Percentiles rank a stretch among this genome's conserved stretches.
phyloP scores from a whole-genome alignment of 2,797 vertebrate species.

The Psittacula echo region DNA sequence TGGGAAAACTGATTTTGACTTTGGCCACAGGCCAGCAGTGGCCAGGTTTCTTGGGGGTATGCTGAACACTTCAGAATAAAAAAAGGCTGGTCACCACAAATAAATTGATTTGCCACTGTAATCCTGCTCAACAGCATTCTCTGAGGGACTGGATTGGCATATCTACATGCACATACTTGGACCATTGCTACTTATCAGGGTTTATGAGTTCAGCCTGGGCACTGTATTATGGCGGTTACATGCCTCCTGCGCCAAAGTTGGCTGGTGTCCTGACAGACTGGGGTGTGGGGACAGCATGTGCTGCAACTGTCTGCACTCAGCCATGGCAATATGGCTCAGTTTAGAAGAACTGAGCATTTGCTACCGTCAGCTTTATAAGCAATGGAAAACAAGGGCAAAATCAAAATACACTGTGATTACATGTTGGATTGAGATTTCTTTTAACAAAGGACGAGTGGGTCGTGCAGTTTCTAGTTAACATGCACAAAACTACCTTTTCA shows the following conservation, averaged over 20 bases:
- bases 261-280: rapidly evolving
- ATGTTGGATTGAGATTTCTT: background rate
- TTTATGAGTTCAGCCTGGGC: background rate
- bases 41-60: constrained; percentile 13
- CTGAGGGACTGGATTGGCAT: background rate
- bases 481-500: background rate
- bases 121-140: background rate
- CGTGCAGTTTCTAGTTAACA: background rate
- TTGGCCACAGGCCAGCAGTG: constrained; percentile 27
- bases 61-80: constrained; percentile 21
- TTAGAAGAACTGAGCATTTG: background rate
- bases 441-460: background rate
- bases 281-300: background rate
- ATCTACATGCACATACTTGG: background rate
- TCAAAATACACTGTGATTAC: background rate
- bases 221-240: rapidly evolving
- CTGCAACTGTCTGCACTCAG: background rate
- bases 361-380: background rate
- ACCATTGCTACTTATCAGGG: background rate
- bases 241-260: background rate
- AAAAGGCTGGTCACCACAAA: background rate
- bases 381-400: background rate
- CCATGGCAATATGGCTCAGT: background rate
- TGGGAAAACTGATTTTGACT: constrained; percentile 23
- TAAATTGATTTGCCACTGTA: background rate